Conservation (phyloP, 2,113 vertebrate species). For the Vulpes lagopus region DNA sequence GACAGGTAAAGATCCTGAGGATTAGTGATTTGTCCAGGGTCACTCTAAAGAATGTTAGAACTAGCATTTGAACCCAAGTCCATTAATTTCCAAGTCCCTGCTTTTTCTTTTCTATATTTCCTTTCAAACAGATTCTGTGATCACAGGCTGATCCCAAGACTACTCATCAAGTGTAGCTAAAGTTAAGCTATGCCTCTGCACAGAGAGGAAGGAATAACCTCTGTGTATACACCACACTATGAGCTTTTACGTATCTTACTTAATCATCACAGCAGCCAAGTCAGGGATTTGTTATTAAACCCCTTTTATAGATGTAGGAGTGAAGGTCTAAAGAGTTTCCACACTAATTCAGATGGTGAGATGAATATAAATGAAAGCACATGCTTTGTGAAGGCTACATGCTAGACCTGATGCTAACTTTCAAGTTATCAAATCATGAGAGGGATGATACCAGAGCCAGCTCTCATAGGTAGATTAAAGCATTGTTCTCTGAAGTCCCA, state of each 20-base stretch:
- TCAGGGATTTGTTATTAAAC: background rate
- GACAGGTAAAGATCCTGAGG: background rate
- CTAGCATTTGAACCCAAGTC: background rate
- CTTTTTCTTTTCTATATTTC: background rate
- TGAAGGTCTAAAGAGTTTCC: background rate
- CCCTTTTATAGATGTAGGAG: background rate
- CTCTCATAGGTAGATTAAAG: background rate
- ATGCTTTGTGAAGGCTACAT: background rate
- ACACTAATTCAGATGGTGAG: constrained; percentile 32
- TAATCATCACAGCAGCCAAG: background rate
- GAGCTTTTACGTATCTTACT: background rate
- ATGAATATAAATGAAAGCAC: background rate
- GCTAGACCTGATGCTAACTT: background rate
- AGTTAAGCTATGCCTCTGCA: background rate
- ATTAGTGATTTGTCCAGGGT: background rate
- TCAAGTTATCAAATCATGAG: background rate
- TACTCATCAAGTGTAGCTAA: background rate
- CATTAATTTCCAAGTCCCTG: background rate
- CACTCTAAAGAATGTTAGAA: background rate
- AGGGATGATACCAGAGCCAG: background rate
- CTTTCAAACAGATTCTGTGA: background rate
- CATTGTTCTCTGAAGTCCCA: background rate
- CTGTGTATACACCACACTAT: background rate
- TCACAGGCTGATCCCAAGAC: background rate
- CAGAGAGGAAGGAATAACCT: background rate